These are phyloP conservation scores for Spheniscus mendiculus DNA, from an alignment of 2,113 vertebrate genomes.

Conservation along the genomic window DNA sequence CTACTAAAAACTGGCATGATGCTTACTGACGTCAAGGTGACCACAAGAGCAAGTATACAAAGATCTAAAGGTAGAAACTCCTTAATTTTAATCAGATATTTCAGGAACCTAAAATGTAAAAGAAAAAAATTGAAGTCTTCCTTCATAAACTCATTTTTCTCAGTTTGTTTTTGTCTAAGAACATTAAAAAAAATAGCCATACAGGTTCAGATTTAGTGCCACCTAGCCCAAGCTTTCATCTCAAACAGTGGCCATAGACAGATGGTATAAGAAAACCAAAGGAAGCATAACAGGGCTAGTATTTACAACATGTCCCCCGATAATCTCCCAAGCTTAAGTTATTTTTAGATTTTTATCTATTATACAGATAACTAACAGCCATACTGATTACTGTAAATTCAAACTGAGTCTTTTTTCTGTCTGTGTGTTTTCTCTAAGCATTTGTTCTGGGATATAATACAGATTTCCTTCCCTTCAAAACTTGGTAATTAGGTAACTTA, in stretches of 20 bases:
- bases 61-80: neutral
- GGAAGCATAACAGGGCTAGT: neutral
- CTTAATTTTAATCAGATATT: neutral
- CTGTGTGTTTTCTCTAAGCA: neutral
- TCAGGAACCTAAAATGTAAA: neutral
- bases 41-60: fast-evolving
- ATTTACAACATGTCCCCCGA: neutral
- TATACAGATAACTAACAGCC: neutral
- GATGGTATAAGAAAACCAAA: neutral
- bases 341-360: neutral
- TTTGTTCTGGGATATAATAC: neutral
- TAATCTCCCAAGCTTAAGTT: neutral
- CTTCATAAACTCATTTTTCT: neutral
- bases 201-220: neutral
- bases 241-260: neutral
- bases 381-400: neutral
- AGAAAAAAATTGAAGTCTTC: fast-evolving
- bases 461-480: neutral
- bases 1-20: neutral
- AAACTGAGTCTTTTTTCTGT: neutral
- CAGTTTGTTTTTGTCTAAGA: neutral
- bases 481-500: neutral
- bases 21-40: neutral
- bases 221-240: neutral
- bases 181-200: neutral